phyloP scores from a whole-genome alignment of 2,113 vertebrate genomes.

The Crotalus horridus region DNA sequence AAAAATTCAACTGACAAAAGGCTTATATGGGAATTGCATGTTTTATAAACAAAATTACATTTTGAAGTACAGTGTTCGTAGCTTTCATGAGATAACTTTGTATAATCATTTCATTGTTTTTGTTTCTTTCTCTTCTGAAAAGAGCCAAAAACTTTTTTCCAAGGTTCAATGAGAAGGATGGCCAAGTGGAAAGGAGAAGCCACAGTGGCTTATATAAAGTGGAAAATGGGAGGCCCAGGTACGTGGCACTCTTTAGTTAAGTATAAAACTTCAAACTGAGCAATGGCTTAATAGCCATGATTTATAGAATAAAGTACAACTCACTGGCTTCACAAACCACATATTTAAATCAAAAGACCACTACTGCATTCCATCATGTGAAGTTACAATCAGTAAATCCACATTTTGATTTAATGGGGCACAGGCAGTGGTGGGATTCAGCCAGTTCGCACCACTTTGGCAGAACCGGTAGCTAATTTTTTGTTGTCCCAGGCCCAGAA shows the following conservation, averaged over 20 bases:
- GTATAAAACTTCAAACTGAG: not conserved
- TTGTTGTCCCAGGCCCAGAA: too few relatives aligned
- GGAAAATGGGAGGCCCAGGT: constrained; percentile 66
- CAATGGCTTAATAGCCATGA: not conserved
- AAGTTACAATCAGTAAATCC: not conserved
- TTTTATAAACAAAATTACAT: not conserved
- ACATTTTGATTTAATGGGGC: not conserved
- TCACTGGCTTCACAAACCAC: not conserved
- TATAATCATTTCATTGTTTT: not conserved
- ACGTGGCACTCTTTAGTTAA: constrained; percentile 19
- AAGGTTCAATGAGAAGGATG: constrained; percentile 80
- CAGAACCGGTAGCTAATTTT: too few relatives aligned
- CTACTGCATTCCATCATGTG: not conserved
- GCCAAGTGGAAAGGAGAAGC: constrained; percentile 79
- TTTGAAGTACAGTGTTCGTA: not conserved
- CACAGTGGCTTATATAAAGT: constrained; percentile 63
- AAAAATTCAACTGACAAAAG: not conserved
- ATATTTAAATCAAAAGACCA: not conserved
- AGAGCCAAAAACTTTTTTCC: constrained; percentile 75
- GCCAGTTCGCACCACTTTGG: too few relatives aligned
- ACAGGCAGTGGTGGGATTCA: not conserved
- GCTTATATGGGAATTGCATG: not conserved
- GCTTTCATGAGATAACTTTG: not conserved
- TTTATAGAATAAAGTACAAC: not conserved
- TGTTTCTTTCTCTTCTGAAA: not conserved